Evolutionary conservation across 2,113 vertebrate species (phyloP), one percentile per base, ranked within the genome.

Genomic region (Cricetomys ansorgei): DNA sequence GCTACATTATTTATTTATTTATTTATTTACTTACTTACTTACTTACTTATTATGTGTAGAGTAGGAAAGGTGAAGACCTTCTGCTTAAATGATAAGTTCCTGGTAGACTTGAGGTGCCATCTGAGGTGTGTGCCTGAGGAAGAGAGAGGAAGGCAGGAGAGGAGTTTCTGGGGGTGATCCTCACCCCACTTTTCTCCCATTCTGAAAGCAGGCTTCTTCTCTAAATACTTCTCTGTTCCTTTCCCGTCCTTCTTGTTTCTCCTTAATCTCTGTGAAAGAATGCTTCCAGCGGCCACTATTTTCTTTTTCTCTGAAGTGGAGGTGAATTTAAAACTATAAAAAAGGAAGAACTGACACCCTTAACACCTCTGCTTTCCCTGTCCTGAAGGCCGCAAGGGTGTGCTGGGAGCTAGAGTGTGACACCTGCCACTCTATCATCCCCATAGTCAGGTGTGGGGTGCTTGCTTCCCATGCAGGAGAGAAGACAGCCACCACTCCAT

Each of bases 321-420:
- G 3, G 48, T 72, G 34, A 43, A 62, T 84, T 91, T 67, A 76
- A 95, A 94, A 72, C n/a, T 92, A 15, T 50, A 23, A 34, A 40
- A 94, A 92, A 75, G 25, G 80, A 89, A 95, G 43, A 31, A 5
- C 21, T 84, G 29, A 25, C 29, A 45, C 4, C 53, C 1, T 86
- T 3, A 5, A 48, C 16, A 53, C 62, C 15, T 65, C 45, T 89
- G 1, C 7, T 11, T 92, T 27, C 0, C 12, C 21, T 37, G 1
- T 7, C 31, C 5, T 88, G 53, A n/a, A 16, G 70, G 57, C 34
- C 76, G 0, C 4, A 27, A 48, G 55, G 89, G 27, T 45, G 45
- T 64, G 15, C 13, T 55, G 3, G 88, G 31, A 92, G 43, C 23
- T 31, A 29, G 57, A 70, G 64, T 9, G 13, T 65, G 23, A 12